Evolutionary conservation across 2,888 invertebrate species (phyloP).

Genomic region (Idaea straminata): DNA sequence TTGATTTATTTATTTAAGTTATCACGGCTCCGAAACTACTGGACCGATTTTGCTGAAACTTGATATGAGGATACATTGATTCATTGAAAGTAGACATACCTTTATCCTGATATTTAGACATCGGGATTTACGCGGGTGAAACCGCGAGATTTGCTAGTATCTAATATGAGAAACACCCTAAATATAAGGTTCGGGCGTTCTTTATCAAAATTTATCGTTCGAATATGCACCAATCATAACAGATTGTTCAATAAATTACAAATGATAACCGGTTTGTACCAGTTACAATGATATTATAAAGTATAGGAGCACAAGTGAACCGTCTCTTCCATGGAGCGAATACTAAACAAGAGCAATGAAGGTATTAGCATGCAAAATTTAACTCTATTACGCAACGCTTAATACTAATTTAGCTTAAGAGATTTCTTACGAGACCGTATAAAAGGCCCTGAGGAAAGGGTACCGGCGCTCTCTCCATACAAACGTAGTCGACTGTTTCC

Average conservation of each 20-base stretch:
- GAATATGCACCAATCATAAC: neutral
- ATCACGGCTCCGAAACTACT: too few relatives aligned
- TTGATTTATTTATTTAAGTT: too few relatives aligned
- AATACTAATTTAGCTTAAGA: neutral
- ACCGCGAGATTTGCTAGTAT: too few relatives aligned
- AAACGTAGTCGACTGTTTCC: too few relatives aligned
- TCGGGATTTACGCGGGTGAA: too few relatives aligned
- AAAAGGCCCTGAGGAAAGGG: neutral
- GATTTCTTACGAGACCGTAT: neutral
- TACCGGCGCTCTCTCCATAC: too few relatives aligned
- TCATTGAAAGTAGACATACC: too few relatives aligned
- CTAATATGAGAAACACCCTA: too few relatives aligned
- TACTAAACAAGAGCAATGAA: neutral
- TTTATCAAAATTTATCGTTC: neutral
- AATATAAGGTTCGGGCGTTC: neutral
- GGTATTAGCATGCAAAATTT: neutral
- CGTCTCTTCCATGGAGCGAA: neutral
- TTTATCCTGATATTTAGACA: too few relatives aligned
- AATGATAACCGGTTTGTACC: neutral
- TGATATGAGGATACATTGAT: too few relatives aligned
- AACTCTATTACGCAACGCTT: neutral
- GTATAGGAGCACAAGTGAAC: neutral
- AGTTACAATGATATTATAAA: neutral
- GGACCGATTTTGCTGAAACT: too few relatives aligned
- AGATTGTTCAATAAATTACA: neutral